phyloP scores from a whole-genome alignment of 1,140 invertebrate genomes.

The Neodiprion fabricii region DNA sequence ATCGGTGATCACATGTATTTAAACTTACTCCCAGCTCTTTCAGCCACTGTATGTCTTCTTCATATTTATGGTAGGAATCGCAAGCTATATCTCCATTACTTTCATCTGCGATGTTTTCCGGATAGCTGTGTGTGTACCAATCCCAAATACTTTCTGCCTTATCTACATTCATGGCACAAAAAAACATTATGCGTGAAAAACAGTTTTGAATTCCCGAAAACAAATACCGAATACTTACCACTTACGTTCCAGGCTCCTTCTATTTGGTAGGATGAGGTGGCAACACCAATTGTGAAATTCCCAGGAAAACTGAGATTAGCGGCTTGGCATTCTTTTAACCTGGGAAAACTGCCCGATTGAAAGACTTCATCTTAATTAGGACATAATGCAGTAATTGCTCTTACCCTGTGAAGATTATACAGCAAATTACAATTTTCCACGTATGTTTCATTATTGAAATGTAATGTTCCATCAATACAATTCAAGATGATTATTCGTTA shows the following conservation, averaged over 20 bases:
- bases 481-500: no score
- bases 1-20: neutral
- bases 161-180: constrained; percentile 32
- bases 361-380: no score
- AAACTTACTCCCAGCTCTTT: constrained; percentile 58
- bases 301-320: constrained; percentile 38
- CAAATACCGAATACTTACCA: constrained; percentile 39
- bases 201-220: neutral
- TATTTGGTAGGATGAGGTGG: constrained; percentile 59
- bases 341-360: no score
- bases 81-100: constrained; percentile 65
- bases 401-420: no score
- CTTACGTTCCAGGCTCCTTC: constrained; percentile 63
- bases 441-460: no score
- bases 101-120: constrained; percentile 60
- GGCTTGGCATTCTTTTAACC: no score
- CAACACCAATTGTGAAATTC: constrained; percentile 55
- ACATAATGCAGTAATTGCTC: no score
- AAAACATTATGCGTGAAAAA: no score
- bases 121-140: constrained; percentile 35
- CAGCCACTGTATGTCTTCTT: constrained; percentile 62
- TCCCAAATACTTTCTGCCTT: constrained; percentile 9
- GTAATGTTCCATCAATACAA: no score
- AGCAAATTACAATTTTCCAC: no score
- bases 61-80: constrained; percentile 67